A percentile compares a stretch with the other conserved stretches of the same genome.
These are phyloP conservation scores for Pteropus rufus DNA, from an alignment of 2,797 vertebrate species.

Conservation along the genomic window DNA sequence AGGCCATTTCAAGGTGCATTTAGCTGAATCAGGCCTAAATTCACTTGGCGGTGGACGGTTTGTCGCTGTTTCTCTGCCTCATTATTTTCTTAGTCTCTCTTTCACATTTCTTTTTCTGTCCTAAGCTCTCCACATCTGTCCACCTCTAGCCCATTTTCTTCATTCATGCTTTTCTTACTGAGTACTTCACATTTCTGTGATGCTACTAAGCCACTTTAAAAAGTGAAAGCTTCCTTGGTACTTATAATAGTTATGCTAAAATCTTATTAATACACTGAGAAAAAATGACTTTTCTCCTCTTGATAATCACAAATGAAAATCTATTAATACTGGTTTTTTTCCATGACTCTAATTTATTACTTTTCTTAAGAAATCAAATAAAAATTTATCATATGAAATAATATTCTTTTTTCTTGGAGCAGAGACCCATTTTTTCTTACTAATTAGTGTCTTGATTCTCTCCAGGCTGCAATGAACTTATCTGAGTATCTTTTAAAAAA, in stretches of 20 bases:
- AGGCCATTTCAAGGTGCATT: neutral
- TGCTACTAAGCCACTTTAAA: neutral
- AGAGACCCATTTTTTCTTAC: constrained; percentile 73
- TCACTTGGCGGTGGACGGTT: neutral
- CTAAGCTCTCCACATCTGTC: neutral
- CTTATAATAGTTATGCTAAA: neutral
- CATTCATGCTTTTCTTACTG: neutral
- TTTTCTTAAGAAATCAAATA: constrained; percentile 74
- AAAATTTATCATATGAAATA: constrained; percentile 77
- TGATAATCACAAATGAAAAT: constrained; percentile 75
- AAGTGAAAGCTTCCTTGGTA: neutral
- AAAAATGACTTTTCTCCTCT: constrained; percentile 52
- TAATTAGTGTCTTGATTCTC: constrained; percentile 72
- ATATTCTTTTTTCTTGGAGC: constrained; percentile 63
- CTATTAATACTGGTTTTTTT: constrained; percentile 74
- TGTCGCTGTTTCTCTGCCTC: neutral
- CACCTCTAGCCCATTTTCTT: neutral
- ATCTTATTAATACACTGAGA: constrained; percentile 43
- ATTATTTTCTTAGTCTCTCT: no score
- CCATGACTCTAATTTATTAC: constrained; percentile 60
- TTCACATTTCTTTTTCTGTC: neutral
- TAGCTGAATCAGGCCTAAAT: neutral
- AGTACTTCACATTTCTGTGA: neutral
- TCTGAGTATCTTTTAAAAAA: neutral
- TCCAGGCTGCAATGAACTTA: neutral